Base-by-base conservation (phyloP, 2,797 vertebrate species). In the Myotis findleyi region DNA sequence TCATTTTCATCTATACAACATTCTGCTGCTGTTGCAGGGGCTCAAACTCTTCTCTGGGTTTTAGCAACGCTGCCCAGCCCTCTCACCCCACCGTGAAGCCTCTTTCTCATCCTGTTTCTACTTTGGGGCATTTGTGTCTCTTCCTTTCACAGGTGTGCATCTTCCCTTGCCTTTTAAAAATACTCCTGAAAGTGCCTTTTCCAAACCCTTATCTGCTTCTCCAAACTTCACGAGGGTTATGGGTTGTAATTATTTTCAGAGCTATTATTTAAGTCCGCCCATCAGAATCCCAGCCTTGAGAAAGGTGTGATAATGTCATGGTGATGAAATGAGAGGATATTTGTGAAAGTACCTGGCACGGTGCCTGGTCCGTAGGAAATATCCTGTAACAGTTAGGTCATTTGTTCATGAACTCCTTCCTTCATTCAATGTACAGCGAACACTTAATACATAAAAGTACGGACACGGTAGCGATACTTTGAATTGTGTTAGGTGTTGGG, bases 191-290 rank as follows among this genome's bases (percentile, higher is more conserved):
- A 77, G 69, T 71, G 49, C 25, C 66, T 33, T 59, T 86, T 41
- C 53, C 80, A 30, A 62, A 62, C 25, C 47, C 7, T 25, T 72
- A 38, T 53, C 69, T 83, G 44, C 17, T 71, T 66, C n/a, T 92
- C 41, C 73, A 59, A 84, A 82, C 23, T 55, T 92, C 44, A 55
- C n/a, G 55, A 38, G 33, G 10, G 12, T 92, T 89, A 6, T 38
- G 80, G 66, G 87, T 95, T 47, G 36, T 17, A 47, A 47, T 82
- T 90, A 66, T 92, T 85, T 92, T 94, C 57, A 73, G 69, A 93
- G 30, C 21, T 64, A 9, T 30, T 92, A 49, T 85, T 91, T 38
- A 71, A 77, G 73, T 71, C 49, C 38, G 47, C 75, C 77, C 12
- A 17, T 53, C 41, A 49, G 84, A 68, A 71, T 49, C 14, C 59